phyloP scores from a whole-genome alignment of 2,888 invertebrate genomes.

The Spodoptera littoralis region DNA sequence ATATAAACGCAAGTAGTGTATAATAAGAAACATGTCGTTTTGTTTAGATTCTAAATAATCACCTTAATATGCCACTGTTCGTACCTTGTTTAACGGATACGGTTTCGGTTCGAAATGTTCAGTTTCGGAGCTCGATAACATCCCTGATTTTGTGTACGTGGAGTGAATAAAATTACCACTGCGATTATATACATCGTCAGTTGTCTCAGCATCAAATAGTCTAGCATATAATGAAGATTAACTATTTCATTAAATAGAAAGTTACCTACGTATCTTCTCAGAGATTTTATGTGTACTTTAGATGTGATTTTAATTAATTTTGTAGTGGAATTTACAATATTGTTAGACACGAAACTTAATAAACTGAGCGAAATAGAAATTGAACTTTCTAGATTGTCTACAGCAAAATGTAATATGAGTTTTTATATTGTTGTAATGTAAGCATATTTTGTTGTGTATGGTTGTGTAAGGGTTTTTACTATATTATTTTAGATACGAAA shows the following conservation, averaged over 20 bases:
- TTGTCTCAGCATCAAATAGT: conserved; percentile 28
- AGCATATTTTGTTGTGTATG: too few species aligned
- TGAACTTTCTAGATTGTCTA: neutral
- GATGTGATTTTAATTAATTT: conserved; percentile 12
- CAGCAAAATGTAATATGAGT: too few species aligned
- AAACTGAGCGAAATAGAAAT: neutral
- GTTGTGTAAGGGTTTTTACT: too few species aligned
- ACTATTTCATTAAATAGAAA: conserved; percentile 19
- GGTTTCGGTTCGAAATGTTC: too few species aligned
- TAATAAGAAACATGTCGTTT: too few species aligned
- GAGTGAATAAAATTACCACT: conserved; percentile 24
- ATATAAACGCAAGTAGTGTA: too few species aligned
- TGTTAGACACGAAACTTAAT: neutral
- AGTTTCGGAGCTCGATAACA: neutral
- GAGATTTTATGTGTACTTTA: conserved; percentile 1
- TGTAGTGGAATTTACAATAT: neutral
- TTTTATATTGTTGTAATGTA: too few species aligned
- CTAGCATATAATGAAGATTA: conserved; percentile 35
- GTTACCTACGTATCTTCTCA: neutral
- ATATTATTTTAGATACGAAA: too few species aligned
- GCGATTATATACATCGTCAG: conserved; percentile 28
- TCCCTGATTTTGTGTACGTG: conserved; percentile 10
- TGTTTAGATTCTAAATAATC: too few species aligned
- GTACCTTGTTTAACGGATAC: too few species aligned
- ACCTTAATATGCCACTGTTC: too few species aligned